Evolutionary conservation across 2,797 vertebrate species (phyloP), one percentile per base, ranked within the genome.

Genomic region (Ciconia nigra): DNA sequence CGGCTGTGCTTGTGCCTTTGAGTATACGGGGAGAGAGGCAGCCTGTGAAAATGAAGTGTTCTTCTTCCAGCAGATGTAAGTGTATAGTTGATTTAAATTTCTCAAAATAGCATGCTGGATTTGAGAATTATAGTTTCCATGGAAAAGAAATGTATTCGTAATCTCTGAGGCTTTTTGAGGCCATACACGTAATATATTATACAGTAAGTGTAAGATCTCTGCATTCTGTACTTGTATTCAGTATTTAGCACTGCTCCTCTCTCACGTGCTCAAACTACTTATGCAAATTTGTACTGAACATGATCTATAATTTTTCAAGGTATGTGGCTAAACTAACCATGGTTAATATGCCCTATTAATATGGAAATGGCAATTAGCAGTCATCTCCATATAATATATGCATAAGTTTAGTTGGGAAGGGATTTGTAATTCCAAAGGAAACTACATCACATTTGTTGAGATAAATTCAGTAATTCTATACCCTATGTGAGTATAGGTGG

Each of bases 121-220:
- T 96, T 83, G 87, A 93, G 92, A 97, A 83, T 78, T 95, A 95
- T 89, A 93, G 95, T 95, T 97, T 94, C 96, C 95, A 96, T 96
- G 94, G 96, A 96, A 97, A 96, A 96, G 81, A 83, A 94, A 77
- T 87, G 89, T 85, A 81, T 94, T 93, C 84, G 20, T 93, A 89
- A 94, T 96, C 95, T 97, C 92, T 46, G 65, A 95, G 96, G 96
- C 76, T 97, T 95, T 97, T 93, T 95, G 87, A 96, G 96, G 96
- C 95, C 92, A 24, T 91, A 44, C 91, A 78, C 55, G 7, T 96
- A 93, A 89, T 51, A 20, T 78, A 39, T 86, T 94, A 65, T 47
- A 66, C 94, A 86, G 93, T 69, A 85, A 93, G 70, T 76, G 66
- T 71, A 90, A 87, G 81, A 90, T 76, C 79, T 89, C 94, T 2